phyloP scores from a whole-genome alignment of 2,888 invertebrate genomes.

The Xestia sexstrigata region DNA sequence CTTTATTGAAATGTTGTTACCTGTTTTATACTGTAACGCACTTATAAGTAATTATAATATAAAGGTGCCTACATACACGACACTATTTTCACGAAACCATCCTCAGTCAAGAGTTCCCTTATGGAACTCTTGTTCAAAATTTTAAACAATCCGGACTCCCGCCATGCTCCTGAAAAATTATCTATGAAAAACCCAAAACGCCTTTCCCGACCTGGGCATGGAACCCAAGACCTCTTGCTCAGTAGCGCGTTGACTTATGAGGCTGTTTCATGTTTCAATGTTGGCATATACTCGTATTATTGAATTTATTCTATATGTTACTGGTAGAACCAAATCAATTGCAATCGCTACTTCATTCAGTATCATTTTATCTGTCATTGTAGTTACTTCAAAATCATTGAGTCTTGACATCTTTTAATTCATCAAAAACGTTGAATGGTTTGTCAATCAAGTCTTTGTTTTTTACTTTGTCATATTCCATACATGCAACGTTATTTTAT shows the following conservation, averaged over 20 bases:
- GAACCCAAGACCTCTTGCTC: neutral
- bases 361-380: constrained; percentile 14
- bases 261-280: neutral
- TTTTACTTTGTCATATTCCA: neutral
- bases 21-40: too few relatives aligned
- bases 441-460: neutral
- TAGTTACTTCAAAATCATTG: constrained; percentile 2
- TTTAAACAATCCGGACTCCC: neutral
- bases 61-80: too few relatives aligned
- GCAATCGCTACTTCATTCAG: constrained; percentile 10
- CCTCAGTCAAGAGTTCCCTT: neutral
- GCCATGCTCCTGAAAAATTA: neutral
- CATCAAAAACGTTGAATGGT: constrained; percentile 23
- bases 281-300: neutral
- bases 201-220: neutral
- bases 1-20: too few relatives aligned
- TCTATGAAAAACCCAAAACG: neutral
- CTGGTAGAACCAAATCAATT: neutral
- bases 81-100: neutral
- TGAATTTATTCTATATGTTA: neutral
- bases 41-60: too few relatives aligned
- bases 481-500: constrained; percentile 1
- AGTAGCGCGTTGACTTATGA: neutral
- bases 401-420: constrained; percentile 1
- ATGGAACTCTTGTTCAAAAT: neutral